Evolutionary conservation across 2,113 vertebrate species (phyloP).

Genomic region (Petrocephalus microphthalmus): DNA sequence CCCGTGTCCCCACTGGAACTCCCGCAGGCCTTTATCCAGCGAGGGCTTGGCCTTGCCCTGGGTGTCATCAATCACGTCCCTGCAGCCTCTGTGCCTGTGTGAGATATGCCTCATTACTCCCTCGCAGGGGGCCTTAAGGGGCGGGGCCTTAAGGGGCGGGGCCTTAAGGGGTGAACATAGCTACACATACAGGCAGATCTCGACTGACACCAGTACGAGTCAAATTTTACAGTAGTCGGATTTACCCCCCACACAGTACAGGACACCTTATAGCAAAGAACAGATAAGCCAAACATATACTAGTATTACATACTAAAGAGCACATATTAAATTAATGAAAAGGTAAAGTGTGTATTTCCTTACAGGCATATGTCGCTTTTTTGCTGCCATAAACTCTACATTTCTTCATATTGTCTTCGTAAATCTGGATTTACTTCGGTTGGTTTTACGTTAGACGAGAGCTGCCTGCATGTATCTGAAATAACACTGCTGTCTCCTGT

Average conservation of each 20-base stretch:
- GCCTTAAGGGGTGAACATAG: neutral
- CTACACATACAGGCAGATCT: neutral
- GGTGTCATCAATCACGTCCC: conserved; percentile 97
- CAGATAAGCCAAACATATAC: neutral
- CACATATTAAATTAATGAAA: neutral
- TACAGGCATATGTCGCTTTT: neutral
- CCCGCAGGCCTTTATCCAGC: conserved; percentile 90
- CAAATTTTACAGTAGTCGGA: neutral
- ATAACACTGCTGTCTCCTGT: neutral
- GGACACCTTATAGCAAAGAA: neutral
- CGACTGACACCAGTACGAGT: neutral
- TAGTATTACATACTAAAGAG: neutral
- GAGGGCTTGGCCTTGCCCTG: conserved; percentile 88
- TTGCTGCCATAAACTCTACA: neutral
- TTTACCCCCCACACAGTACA: neutral
- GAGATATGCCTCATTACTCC: conserved; percentile 85
- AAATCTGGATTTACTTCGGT: neutral
- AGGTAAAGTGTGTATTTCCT: neutral
- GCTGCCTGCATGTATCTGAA: neutral
- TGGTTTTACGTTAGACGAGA: neutral
- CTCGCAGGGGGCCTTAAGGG: conserved; percentile 66
- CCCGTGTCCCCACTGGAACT: conserved; percentile 81
- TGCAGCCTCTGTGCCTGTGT: conserved; percentile 80
- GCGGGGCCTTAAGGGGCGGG: conserved; percentile 44
- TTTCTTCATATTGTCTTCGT: neutral